Conservation (phyloP, 1,140 invertebrate genomes). For the Bombus pascuorum region DNA sequence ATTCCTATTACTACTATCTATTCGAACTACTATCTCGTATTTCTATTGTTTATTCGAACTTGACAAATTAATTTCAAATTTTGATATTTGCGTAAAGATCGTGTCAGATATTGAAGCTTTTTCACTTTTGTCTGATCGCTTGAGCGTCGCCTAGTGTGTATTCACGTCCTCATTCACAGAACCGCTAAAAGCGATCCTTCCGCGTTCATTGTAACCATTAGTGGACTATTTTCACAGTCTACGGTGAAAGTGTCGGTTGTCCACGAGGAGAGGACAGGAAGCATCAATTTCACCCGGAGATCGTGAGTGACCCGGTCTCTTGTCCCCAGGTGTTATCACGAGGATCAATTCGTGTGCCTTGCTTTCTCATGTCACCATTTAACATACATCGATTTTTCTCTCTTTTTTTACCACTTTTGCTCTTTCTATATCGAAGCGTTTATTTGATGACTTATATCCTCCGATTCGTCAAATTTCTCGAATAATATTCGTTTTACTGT, state of each 20-base stretch:
- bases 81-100: too few species aligned
- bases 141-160: too few species aligned
- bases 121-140: too few species aligned
- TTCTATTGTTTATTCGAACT: too few species aligned
- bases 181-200: constrained; percentile 20
- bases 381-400: neutral
- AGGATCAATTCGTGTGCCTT: constrained; percentile 30
- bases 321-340: constrained; percentile 40
- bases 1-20: too few species aligned
- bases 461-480: neutral
- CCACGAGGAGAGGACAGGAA: constrained; percentile 47
- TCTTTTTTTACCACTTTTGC: neutral
- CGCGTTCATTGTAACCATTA: constrained; percentile 28
- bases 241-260: constrained; percentile 58
- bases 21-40: too few species aligned
- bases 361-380: constrained; percentile 39
- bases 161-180: neutral
- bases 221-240: constrained; percentile 44
- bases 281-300: constrained; percentile 53
- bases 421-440: neutral
- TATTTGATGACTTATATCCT: neutral
- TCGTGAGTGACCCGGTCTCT: constrained; percentile 53
- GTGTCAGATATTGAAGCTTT: too few species aligned
- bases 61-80: too few species aligned
- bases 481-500: too few species aligned